Conservation (phyloP, 2,888 invertebrate species). For the Octonoba sinensis region DNA sequence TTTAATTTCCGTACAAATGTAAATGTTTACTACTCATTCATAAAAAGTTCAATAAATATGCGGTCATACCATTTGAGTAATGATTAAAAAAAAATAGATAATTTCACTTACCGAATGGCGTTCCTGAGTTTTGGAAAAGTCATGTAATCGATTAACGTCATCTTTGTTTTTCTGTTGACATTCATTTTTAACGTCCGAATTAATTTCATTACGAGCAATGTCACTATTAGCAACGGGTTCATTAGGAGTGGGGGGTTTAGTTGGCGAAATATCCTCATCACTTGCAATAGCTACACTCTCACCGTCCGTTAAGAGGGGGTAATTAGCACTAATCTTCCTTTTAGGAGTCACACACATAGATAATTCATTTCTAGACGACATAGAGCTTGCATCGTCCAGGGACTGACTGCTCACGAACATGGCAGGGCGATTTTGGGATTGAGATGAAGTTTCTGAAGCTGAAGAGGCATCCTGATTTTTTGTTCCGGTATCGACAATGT, state of each 20-base stretch:
- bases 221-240: neutral
- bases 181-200: neutral
- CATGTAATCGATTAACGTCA: constrained; percentile 10
- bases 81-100: neutral
- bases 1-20: too few species aligned
- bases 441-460: neutral
- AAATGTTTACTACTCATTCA: too few species aligned
- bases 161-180: constrained; percentile 14
- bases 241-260: neutral
- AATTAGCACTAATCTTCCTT: constrained; percentile 60
- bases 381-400: constrained; percentile 47
- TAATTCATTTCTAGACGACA: constrained; percentile 30
- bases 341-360: constrained; percentile 44
- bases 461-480: constrained; percentile 11
- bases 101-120: constrained; percentile 34
- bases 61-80: neutral
- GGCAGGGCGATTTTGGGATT: constrained; percentile 18
- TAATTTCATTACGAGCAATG: neutral
- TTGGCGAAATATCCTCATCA: constrained; percentile 32
- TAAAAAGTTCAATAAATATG: too few species aligned
- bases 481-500: constrained; percentile 22
- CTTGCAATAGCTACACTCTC: constrained; percentile 33
- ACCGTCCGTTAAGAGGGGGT: constrained; percentile 33
- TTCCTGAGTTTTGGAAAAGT: constrained; percentile 14
- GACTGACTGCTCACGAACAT: constrained; percentile 62